Percentiles rank a stretch among this genome's conserved stretches.
These are phyloP conservation scores for Xiphydria camelus DNA, from an alignment of 2,888 invertebrate species.

Conservation along the genomic window DNA sequence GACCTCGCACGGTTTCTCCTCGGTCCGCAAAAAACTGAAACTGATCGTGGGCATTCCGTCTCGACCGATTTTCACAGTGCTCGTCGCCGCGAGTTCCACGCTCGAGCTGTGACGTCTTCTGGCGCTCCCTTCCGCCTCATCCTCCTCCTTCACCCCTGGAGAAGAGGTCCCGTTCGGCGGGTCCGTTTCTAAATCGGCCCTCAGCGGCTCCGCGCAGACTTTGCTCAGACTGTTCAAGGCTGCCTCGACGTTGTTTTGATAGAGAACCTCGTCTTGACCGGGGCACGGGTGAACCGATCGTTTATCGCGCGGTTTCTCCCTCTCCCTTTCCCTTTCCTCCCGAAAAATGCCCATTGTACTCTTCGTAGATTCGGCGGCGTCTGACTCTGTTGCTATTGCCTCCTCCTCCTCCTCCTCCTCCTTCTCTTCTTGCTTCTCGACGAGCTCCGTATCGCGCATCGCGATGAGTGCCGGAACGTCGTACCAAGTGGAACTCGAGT, in stretches of 20 bases:
- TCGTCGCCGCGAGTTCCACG: constrained; percentile 45
- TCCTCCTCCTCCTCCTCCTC: not conserved
- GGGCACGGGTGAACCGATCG: not conserved
- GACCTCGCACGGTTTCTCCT: not conserved
- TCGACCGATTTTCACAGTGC: constrained; percentile 36
- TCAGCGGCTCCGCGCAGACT: constrained; percentile 20
- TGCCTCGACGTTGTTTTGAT: constrained; percentile 34
- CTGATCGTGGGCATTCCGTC: constrained; percentile 48
- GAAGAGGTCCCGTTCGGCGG: not conserved
- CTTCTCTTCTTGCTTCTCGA: constrained; percentile 4
- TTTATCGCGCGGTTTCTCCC: not conserved
- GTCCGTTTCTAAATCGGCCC: constrained; percentile 4
- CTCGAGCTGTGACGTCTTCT: constrained; percentile 40
- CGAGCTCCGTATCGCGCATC: constrained; percentile 39
- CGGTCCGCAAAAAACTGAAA: constrained; percentile 42
- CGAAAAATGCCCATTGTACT: no score
- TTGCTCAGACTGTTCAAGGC: constrained; percentile 29
- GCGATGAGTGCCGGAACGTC: constrained; percentile 45
- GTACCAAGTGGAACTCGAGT: constrained; percentile 43
- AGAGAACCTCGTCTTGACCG: constrained; percentile 22
- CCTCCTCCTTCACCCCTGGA: not conserved
- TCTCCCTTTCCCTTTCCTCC: constrained; percentile 7
- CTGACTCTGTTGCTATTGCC: not conserved
- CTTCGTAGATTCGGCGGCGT: not conserved
- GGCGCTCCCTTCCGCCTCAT: not conserved